Evolutionary conservation across 2,113 vertebrate species (phyloP).

Genomic region (Clarias batrachus): DNA sequence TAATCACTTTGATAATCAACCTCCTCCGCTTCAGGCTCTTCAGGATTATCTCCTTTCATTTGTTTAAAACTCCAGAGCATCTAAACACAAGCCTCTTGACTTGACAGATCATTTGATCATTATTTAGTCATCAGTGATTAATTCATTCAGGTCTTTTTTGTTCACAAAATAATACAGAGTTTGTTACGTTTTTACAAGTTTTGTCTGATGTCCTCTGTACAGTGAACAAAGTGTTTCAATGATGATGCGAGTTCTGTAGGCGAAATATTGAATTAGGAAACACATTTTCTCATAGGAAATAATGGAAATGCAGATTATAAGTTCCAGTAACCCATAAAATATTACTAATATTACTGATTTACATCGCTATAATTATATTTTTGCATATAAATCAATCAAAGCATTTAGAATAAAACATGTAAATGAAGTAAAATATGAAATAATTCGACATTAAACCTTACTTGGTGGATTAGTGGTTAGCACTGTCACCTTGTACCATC

Average conservation of each 20-base stretch:
- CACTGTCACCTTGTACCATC: no score
- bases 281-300: no score
- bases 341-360: no score
- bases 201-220: background rate
- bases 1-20: conserved; percentile 9
- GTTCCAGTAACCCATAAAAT: no score
- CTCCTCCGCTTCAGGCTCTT: background rate
- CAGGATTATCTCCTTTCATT: background rate
- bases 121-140: background rate
- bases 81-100: background rate
- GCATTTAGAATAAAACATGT: no score
- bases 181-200: background rate
- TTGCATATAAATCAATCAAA: no score
- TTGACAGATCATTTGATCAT: background rate
- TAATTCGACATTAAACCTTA: background rate
- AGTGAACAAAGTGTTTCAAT: background rate
- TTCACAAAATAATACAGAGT: background rate
- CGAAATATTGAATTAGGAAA: no score
- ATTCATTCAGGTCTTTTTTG: background rate
- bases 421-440: no score
- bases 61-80: background rate
- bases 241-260: no score
- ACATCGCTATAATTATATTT: no score
- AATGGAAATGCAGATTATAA: no score
- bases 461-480: no score